Evolutionary conservation across 2,888 invertebrate genomes (phyloP), one percentile per base, ranked within the genome.

Genomic region (Idaea aversata): DNA sequence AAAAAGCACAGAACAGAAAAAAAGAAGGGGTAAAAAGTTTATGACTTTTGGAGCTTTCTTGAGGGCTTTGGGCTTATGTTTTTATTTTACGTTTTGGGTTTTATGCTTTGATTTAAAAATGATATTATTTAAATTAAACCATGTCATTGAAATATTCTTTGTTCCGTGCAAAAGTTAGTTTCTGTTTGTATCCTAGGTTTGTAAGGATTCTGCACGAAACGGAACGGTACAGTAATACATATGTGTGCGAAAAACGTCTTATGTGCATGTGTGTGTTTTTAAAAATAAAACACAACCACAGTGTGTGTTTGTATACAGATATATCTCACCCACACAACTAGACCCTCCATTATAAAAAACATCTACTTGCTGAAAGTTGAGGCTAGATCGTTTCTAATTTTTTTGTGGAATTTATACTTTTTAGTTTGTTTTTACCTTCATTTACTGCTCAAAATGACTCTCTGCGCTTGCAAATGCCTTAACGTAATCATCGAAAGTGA

Each of bases 401-500:
- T n/a, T 79, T 86, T 83, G 81, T 81, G 79, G 82, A 81, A 85
- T 88, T 85, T 84, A 76, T 81, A 81, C 80, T 80, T 77, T 85
- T 85, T 86, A 79, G 75, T 75, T 76, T 67, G 75, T 47, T 47
- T 47, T 47, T 65, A 61, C 62, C 67, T 76, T 72, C 65, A 74
- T 75, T 81, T 78, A 70, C 15, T 69, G 73, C 70, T 73, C 71
- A 91, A 79, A 79, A 94, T 94, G 94, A 91, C 95, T 87, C 85
- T 92, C 80, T 91, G 84, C 84, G 94, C 95, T 81, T 97, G 97
- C 91, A 95, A 96, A 93, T 97, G 97, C 88, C 89, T 96, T 80
- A 97, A 97, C 91, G 94, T 96, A 77, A 91, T 93, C 75, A 93
- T 96, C 76, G 94, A 94, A 87, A 91, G 94, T 80, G 94, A 94